Conservation (phyloP, 2,113 vertebrate genomes). For the Larimichthys crocea region DNA sequence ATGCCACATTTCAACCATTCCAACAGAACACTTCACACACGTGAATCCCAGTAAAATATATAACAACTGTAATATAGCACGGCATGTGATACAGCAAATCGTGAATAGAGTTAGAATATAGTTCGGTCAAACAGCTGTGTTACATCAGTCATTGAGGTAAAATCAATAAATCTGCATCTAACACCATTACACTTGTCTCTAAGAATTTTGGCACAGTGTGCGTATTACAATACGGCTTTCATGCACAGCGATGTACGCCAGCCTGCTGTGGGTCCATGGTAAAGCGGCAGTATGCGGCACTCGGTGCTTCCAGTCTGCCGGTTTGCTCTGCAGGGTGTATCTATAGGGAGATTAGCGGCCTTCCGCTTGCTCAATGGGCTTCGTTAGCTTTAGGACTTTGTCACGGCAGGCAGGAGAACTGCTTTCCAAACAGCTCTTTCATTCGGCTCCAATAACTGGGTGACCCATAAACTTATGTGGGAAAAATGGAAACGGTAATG, state of each 20-base stretch:
- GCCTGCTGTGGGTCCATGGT: constrained; percentile 14
- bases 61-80: constrained; percentile 11
- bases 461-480: constrained; percentile 53
- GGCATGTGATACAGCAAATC: constrained; percentile 21
- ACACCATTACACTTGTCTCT: constrained; percentile 39
- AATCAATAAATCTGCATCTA: constrained; percentile 50
- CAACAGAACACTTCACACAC: constrained; percentile 21
- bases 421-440: constrained; percentile 63
- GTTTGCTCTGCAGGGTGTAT: constrained; percentile 54
- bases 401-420: constrained; percentile 57
- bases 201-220: constrained; percentile 7
- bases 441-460: constrained; percentile 49
- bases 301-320: constrained; percentile 49
- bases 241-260: neutral
- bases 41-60: constrained; percentile 29
- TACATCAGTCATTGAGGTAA: constrained; percentile 23
- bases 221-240: constrained; percentile 1
- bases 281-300: constrained; percentile 36
- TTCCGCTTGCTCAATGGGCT: constrained; percentile 71
- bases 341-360: constrained; percentile 76
- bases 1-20: constrained; percentile 47
- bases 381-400: constrained; percentile 74
- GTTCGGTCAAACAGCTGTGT: constrained; percentile 41
- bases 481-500: constrained; percentile 9
- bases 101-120: constrained; percentile 28